A percentile compares a stretch with the other conserved stretches of the same genome.
Evolutionary conservation across 2,888 invertebrate genomes (phyloP).

Genomic region (Melipona bicolor): DNA sequence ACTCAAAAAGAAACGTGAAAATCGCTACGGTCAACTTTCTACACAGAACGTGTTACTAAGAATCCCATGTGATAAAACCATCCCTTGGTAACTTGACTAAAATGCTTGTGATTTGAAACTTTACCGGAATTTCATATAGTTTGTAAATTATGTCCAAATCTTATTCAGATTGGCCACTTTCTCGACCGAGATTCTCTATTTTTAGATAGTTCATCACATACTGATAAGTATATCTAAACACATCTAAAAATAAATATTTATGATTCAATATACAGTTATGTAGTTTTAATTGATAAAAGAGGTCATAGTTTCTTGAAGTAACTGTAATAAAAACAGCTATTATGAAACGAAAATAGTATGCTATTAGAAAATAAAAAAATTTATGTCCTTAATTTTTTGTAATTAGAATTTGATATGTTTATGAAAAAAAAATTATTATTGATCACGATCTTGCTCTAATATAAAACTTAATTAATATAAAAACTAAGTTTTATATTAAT

Average conservation of each 20-base stretch:
- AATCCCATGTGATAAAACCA: conserved; percentile 5
- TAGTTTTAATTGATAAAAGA: background rate
- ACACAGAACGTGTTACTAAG: background rate
- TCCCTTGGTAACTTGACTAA: conserved; percentile 21
- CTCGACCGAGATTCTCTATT: conserved; percentile 20
- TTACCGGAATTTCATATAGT: background rate
- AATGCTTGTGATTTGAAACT: conserved; percentile 10
- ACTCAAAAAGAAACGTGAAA: conserved; percentile 28
- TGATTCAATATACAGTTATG: background rate
- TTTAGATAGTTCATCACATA: conserved; percentile 24
- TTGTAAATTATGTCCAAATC: background rate
- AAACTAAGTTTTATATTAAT: too few relatives aligned
- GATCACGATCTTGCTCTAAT: background rate
- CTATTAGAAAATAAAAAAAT: background rate
- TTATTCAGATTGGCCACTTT: conserved; percentile 28
- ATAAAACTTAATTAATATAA: background rate
- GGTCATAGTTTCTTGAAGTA: background rate
- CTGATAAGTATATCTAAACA: background rate
- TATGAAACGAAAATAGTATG: background rate
- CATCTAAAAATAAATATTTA: conserved; percentile 29
- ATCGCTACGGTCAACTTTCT: conserved; percentile 12
- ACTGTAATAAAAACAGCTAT: background rate
- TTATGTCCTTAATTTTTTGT: background rate
- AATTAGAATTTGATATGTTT: background rate
- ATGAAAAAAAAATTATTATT: background rate